Evolutionary conservation across 2,797 vertebrate genomes (phyloP), one percentile per base, ranked within the genome.

Genomic region (Schizothorax lantsangensis): DNA sequence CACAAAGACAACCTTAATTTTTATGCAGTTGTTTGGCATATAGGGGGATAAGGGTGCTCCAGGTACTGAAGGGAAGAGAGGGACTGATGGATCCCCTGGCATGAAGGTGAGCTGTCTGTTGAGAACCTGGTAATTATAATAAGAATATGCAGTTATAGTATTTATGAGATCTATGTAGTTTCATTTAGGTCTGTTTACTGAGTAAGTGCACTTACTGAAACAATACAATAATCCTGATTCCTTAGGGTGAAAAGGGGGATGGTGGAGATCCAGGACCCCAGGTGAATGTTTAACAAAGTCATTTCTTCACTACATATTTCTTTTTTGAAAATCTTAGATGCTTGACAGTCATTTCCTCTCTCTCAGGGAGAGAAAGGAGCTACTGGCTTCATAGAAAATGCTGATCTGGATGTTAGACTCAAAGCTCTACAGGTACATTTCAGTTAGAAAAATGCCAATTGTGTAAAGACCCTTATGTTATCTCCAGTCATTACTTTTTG

Each of bases 371-470:
- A 96, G 89, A 97, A 95, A 89, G 98, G 97, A 0, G 91, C 94
- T 2, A 91, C 95, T 8, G 97, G 96, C 21, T 94, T 97, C 88
- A 96, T 96, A 0, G 97, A 98, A 3, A 95, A 97, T 87, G 96
- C 96, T 0, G 96, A 98, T 94, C 97, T 97, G 0, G 97, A 97
- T 0, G 97, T 97, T 89, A 95, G 96, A 82, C 97, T 98, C 81
- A 96, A 98, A 33, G 97, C 97, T 0, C 95, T 98, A 80, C 97
- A 97, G 96, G 98, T 98, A 86, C 94, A 90, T 23, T 74, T 80
- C 8, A 26, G 9, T 40, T 62, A 14, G 23, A 47, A 2, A 62
- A 33, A 40, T 47, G 11, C 23, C 38, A 54, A 81, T 77, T 66
- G 8, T 30, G 33, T 30, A 23, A 72, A 15, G 23, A 79, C 12